These are phyloP conservation scores for Erynnis tages DNA, from an alignment of 2,888 invertebrate species.

Conservation along the genomic window DNA sequence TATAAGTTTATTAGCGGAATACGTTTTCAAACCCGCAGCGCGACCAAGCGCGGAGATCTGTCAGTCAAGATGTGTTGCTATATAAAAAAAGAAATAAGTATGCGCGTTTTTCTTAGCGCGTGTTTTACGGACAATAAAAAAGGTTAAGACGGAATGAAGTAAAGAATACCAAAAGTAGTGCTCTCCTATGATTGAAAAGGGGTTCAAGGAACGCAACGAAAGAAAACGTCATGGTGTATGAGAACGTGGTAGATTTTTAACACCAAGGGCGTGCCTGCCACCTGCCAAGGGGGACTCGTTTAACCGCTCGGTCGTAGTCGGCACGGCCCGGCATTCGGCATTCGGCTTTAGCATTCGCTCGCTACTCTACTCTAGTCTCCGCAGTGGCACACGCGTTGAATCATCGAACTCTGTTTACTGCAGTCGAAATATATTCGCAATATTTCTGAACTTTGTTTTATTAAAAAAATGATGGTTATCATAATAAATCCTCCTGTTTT, in stretches of 20 bases:
- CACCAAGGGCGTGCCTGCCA: slow-evolving; percentile 5
- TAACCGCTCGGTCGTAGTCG: slow-evolving; percentile 6
- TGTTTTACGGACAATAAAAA: neutral
- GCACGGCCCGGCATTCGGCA: slow-evolving; percentile 9
- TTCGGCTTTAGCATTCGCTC: slow-evolving; percentile 18
- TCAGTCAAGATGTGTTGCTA: slow-evolving; percentile 7
- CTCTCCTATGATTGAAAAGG: neutral
- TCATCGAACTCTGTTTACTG: slow-evolving; percentile 17
- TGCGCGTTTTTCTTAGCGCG: neutral
- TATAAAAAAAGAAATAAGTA: neutral
- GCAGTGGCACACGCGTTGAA: slow-evolving; percentile 11
- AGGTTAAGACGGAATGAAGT: neutral
- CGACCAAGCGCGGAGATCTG: neutral
- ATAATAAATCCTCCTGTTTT: slow-evolving; percentile 9
- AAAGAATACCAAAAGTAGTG: neutral
- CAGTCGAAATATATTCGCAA: slow-evolving; percentile 21
- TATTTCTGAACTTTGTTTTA: slow-evolving; percentile 1
- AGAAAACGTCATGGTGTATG: neutral
- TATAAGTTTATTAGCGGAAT: too few relatives aligned
- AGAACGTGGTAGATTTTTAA: slow-evolving; percentile 15
- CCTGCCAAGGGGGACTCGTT: neutral
- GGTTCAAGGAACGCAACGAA: neutral
- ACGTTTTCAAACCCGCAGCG: neutral
- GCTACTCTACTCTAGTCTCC: slow-evolving; percentile 1
- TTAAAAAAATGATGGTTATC: slow-evolving; percentile 30